A percentile compares a stretch with the other conserved stretches of the same genome.
Evolutionary conservation across 2,797 vertebrate species (phyloP).

Genomic region (Esox masquinongy): DNA sequence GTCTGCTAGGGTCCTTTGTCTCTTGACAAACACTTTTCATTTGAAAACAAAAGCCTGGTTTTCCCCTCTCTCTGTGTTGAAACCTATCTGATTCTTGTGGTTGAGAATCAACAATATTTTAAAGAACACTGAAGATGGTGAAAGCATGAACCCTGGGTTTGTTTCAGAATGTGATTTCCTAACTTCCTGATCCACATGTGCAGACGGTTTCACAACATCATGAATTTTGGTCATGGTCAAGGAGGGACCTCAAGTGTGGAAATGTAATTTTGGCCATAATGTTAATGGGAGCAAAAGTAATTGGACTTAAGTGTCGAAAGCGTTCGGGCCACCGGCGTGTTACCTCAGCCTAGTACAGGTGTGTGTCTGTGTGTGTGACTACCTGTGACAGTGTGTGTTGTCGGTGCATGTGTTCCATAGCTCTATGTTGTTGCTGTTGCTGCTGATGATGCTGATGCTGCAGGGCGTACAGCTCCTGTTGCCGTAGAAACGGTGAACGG

Average conservation of each 20-base stretch:
- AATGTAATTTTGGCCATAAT: background rate
- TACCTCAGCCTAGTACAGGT: background rate
- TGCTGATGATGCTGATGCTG: constrained; percentile 84
- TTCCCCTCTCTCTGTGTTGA: constrained; percentile 5
- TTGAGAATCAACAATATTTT: background rate
- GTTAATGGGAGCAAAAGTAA: constrained; percentile 11
- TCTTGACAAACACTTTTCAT: constrained; percentile 19
- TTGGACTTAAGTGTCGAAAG: background rate
- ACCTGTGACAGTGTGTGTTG: constrained; percentile 74
- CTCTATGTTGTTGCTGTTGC: constrained; percentile 74
- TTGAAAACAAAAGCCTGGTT: constrained; percentile 3
- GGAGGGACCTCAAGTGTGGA: background rate
- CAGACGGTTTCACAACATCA: constrained; percentile 28
- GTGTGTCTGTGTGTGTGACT: constrained; percentile 35
- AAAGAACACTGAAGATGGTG: background rate
- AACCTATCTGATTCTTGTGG: background rate
- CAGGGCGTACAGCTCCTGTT: constrained; percentile 90
- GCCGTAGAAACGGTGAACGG: constrained; percentile 87
- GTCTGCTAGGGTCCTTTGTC: constrained; percentile 13
- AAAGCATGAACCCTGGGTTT: constrained; percentile 9
- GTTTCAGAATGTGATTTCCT: constrained; percentile 13
- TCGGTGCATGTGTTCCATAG: constrained; percentile 75
- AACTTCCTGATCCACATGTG: constrained; percentile 17
- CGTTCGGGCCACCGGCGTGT: background rate
- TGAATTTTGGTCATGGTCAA: background rate